These are phyloP conservation scores for Gari tellinella DNA, from an alignment of 2,888 invertebrate species.

Conservation along the genomic window DNA sequence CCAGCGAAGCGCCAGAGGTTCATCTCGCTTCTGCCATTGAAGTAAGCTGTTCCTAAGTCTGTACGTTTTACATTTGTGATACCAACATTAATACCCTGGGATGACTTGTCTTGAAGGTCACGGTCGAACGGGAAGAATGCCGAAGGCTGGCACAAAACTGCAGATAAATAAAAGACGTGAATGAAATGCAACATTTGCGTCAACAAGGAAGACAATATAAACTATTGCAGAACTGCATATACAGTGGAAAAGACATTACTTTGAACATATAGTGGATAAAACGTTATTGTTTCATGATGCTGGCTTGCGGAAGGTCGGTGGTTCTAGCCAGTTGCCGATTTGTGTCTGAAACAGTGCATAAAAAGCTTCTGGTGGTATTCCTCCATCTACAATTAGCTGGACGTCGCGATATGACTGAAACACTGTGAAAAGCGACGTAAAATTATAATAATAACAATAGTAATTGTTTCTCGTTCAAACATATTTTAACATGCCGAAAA, in stretches of 20 bases:
- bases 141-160: slow-evolving; percentile 68
- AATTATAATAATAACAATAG: too few species aligned
- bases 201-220: neutral
- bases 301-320: neutral
- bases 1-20: slow-evolving; percentile 68
- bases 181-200: neutral
- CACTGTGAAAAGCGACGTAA: too few species aligned
- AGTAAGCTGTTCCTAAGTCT: slow-evolving; percentile 69
- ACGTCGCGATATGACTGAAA: too few species aligned
- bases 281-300: too few species aligned
- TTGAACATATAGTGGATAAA: neutral
- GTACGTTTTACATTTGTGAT: slow-evolving; percentile 62
- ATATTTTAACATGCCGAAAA: too few species aligned
- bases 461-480: too few species aligned
- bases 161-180: slow-evolving; percentile 21
- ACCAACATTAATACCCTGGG: slow-evolving; percentile 58
- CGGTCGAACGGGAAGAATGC: slow-evolving; percentile 70
- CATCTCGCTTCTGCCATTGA: slow-evolving; percentile 67
- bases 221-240: neutral
- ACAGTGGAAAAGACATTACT: neutral
- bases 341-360: too few species aligned
- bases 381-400: too few species aligned
- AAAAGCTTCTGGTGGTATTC: too few species aligned
- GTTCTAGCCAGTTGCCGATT: too few species aligned
- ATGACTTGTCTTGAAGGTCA: slow-evolving; percentile 67